phyloP scores from a whole-genome alignment of 2,888 invertebrate genomes.

The Archips xylosteana region DNA sequence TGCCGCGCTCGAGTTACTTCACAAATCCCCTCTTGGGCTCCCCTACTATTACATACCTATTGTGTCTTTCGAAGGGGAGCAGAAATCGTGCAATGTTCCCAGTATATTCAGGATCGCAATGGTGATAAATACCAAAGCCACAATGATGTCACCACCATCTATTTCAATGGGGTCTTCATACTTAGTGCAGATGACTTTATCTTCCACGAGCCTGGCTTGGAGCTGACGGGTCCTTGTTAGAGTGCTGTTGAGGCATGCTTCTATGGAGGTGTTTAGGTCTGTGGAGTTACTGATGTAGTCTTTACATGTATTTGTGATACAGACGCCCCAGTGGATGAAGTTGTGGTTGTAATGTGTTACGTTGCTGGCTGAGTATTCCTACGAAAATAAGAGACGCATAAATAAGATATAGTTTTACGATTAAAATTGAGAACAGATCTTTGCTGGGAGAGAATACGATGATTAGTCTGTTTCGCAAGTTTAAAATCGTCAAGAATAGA shows the following conservation, averaged over 20 bases:
- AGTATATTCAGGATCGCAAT: conserved; percentile 49
- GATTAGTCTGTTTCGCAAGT: too few species aligned
- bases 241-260: conserved; percentile 45
- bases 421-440: too few species aligned
- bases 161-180: conserved; percentile 8
- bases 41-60: too few species aligned
- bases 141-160: conserved; percentile 43
- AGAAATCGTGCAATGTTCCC: conserved; percentile 49
- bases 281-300: conserved; percentile 11
- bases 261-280: conserved; percentile 14
- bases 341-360: conserved; percentile 38
- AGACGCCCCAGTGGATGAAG: conserved; percentile 38
- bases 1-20: too few species aligned
- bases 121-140: conserved; percentile 46
- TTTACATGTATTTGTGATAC: conserved; percentile 34
- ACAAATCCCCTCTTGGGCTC: too few species aligned
- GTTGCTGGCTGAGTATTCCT: conserved; percentile 40
- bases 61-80: neutral
- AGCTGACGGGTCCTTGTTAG: conserved; percentile 47
- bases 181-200: conserved; percentile 36
- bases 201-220: conserved; percentile 43
- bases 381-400: neutral
- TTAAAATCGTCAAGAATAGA: too few species aligned
- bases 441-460: neutral
- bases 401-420: too few species aligned